Conservation (phyloP, 64 coral and sea anemone species). For the Astreopora myriophthalma region DNA sequence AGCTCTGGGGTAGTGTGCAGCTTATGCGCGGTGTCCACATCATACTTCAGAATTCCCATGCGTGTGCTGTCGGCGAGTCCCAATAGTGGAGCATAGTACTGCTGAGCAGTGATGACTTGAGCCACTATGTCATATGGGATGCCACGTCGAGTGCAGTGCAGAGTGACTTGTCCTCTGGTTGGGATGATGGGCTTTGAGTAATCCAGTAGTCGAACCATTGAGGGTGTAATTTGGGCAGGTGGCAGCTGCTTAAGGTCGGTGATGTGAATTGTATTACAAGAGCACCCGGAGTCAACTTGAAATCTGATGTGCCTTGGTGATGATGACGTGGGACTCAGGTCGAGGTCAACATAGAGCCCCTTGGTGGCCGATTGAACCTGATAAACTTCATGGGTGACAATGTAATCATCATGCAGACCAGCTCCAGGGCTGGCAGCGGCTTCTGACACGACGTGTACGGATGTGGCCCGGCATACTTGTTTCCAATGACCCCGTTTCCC, state of each 20-base stretch:
- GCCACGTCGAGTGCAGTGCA: conserved; percentile 21
- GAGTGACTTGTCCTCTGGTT: not conserved
- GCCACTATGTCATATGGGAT: conserved; percentile 22
- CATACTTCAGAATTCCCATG: conserved; percentile 41
- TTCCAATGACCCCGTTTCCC: conserved; percentile 50
- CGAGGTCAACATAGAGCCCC: not conserved
- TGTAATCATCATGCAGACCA: not conserved
- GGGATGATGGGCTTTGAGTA: not conserved
- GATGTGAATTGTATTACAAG: conserved; percentile 8
- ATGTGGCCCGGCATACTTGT: conserved; percentile 12
- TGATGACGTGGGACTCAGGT: not conserved
- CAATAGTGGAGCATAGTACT: conserved; percentile 41
- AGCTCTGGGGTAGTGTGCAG: not conserved
- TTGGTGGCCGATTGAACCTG: not conserved
- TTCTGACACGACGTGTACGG: conserved; percentile 34
- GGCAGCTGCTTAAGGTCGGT: conserved; percentile 7
- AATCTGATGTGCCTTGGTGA: not conserved
- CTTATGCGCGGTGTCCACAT: conserved; percentile 1
- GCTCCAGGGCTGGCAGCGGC: not conserved
- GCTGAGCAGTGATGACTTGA: conserved; percentile 39
- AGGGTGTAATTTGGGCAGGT: not conserved
- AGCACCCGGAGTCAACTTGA: conserved; percentile 18
- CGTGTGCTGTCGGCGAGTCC: not conserved
- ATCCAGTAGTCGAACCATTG: conserved; percentile 3
- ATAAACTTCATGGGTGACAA: conserved; percentile 1